Percentiles rank a stretch among this genome's conserved stretches.
phyloP scores from a whole-genome alignment of 1,140 invertebrate genomes.

The Maconellicoccus hirsutus region DNA sequence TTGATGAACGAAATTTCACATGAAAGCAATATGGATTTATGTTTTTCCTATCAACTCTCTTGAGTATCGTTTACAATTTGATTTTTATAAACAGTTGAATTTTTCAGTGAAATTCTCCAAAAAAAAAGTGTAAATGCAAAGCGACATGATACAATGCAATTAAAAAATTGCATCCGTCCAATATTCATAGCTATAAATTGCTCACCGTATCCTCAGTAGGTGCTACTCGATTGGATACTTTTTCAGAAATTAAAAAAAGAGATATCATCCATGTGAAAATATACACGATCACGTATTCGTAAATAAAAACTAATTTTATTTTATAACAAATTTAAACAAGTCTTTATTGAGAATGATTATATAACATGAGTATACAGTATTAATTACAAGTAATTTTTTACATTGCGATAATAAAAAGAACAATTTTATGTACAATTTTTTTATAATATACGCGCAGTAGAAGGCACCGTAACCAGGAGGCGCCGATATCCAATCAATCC shows the following conservation, averaged over 20 bases:
- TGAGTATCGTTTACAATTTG: no score
- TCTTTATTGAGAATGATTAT: conserved; percentile 17
- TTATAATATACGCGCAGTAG: conserved; percentile 66
- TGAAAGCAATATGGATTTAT: no score
- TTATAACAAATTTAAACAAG: conserved; percentile 16
- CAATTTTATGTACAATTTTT: neutral
- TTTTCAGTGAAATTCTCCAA: no score
- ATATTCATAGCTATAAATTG: neutral
- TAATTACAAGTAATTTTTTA: conserved; percentile 2
- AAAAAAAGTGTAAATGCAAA: no score
- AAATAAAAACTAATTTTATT: neutral
- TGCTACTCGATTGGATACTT: neutral
- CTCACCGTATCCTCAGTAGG: neutral
- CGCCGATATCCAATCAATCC: conserved; percentile 99
- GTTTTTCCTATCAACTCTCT: no score
- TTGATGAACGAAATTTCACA: no score
- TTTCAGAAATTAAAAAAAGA: neutral
- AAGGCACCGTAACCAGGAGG: conserved; percentile 90
- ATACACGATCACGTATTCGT: neutral
- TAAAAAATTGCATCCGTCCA: no score
- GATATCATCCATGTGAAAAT: neutral
- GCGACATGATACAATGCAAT: no score
- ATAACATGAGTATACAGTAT: conserved; percentile 3
- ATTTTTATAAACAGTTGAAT: no score
- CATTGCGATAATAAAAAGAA: neutral